phyloP scores from a whole-genome alignment of 2,888 invertebrate genomes.

The Ommatoiulus sabulosus region DNA sequence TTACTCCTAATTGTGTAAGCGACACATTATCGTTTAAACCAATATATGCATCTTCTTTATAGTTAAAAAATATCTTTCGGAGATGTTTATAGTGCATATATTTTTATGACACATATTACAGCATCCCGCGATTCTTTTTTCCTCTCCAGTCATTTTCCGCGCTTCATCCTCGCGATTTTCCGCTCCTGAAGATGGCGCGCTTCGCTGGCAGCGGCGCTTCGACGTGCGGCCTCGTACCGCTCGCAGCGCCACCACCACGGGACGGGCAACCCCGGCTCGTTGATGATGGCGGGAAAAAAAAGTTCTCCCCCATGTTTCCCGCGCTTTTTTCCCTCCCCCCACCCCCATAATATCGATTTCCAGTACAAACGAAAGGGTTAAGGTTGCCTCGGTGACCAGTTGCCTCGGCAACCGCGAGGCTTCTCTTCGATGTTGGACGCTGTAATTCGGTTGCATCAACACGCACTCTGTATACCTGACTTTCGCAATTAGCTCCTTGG shows the following conservation, averaged over 20 bases:
- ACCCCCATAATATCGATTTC: conserved; percentile 51
- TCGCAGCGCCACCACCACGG: neutral
- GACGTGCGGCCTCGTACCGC: neutral
- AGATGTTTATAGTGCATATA: too few species aligned
- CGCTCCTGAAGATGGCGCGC: neutral
- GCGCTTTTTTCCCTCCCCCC: neutral
- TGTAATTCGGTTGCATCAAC: conserved; percentile 50
- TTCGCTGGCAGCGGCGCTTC: conserved; percentile 18
- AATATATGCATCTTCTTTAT: too few species aligned
- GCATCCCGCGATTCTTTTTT: too few species aligned
- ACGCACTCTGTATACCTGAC: conserved; percentile 42
- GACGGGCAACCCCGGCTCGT: neutral
- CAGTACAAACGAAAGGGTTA: conserved; percentile 55
- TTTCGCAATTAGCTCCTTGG: conserved; percentile 26
- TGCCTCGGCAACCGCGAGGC: conserved; percentile 38
- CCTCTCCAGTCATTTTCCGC: neutral
- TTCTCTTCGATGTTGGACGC: conserved; percentile 45
- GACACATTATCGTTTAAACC: too few species aligned
- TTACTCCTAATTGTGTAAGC: too few species aligned
- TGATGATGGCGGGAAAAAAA: neutral
- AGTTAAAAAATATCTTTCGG: too few species aligned
- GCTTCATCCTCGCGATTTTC: neutral
- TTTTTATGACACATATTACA: too few species aligned
- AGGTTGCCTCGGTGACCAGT: conserved; percentile 55
- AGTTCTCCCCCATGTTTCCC: neutral